Conservation (phyloP, 2,888 invertebrate species). For the Andrena dorsata region DNA sequence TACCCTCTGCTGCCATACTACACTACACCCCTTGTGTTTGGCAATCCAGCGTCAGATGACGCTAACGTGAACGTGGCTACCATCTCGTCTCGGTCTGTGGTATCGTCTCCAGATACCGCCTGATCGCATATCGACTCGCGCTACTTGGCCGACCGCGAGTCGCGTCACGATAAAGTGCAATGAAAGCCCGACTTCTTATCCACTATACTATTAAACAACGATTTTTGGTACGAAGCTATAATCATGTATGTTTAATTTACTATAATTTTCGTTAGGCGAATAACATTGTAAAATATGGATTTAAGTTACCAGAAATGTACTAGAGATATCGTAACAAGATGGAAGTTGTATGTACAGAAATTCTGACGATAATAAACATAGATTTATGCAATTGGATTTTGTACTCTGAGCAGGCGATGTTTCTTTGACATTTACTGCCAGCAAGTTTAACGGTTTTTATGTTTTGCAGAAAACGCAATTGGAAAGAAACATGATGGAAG, state of each 20-base stretch:
- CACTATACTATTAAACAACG: constrained; percentile 11
- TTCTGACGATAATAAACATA: constrained; percentile 43
- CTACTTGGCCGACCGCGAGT: constrained; percentile 59
- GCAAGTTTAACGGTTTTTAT: no score
- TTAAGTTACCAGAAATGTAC: constrained; percentile 34
- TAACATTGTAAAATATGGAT: constrained; percentile 38
- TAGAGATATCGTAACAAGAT: constrained; percentile 2
- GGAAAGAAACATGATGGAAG: no score
- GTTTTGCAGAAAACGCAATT: no score
- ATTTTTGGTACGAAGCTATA: constrained; percentile 5
- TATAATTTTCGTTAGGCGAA: background rate
- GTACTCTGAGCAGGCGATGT: no score
- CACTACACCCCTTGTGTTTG: constrained; percentile 88
- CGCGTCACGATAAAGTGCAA: constrained; percentile 46
- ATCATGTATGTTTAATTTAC: constrained; percentile 16
- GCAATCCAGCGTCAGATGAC: constrained; percentile 86
- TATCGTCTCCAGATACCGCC: constrained; percentile 68
- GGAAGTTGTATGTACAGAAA: constrained; percentile 58
- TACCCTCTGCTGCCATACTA: constrained; percentile 89
- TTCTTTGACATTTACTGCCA: no score
- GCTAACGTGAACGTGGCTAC: constrained; percentile 71
- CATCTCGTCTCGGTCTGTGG: constrained; percentile 68
- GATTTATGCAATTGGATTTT: constrained; percentile 30
- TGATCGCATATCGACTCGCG: constrained; percentile 55
- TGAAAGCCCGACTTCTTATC: background rate